phyloP scores from a whole-genome alignment of 2,797 vertebrate genomes.

The Okamejei kenojei region DNA sequence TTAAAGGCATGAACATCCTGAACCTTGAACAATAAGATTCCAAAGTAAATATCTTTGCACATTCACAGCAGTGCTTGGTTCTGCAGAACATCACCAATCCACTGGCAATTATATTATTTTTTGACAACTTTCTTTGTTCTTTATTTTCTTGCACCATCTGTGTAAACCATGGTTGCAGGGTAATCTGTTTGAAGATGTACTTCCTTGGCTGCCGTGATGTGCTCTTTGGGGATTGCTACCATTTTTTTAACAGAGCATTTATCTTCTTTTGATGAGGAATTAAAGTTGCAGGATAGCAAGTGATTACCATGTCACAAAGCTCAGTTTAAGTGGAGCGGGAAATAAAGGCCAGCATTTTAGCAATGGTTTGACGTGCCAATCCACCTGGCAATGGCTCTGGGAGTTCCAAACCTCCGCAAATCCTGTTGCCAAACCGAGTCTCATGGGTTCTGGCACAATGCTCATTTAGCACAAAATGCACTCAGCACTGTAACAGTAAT shows the following conservation, averaged over 20 bases:
- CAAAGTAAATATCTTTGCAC: not conserved
- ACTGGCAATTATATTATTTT: not conserved
- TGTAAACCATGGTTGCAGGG: not conserved
- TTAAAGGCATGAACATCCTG: no score
- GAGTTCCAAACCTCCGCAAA: constrained; percentile 25
- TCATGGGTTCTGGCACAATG: constrained; percentile 21
- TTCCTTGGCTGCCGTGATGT: not conserved
- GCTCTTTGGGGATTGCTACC: not conserved
- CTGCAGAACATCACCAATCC: not conserved
- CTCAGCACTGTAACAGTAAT: constrained; percentile 31
- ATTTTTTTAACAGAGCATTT: not conserved
- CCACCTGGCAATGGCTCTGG: constrained; percentile 14
- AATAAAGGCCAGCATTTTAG: constrained; percentile 26
- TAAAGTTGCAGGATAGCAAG: not conserved
- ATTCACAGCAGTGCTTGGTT: not conserved
- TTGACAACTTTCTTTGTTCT: not conserved
- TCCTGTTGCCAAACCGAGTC: constrained; percentile 29
- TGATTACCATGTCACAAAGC: not conserved
- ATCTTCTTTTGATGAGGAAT: not conserved
- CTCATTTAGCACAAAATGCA: constrained; percentile 35
- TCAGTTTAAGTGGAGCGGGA: not conserved
- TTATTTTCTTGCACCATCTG: not conserved
- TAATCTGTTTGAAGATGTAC: not conserved
- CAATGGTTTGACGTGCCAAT: constrained; percentile 5
- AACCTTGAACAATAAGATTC: no score